Conservation (phyloP, 2,888 invertebrate genomes). For the Arctia plantaginis region DNA sequence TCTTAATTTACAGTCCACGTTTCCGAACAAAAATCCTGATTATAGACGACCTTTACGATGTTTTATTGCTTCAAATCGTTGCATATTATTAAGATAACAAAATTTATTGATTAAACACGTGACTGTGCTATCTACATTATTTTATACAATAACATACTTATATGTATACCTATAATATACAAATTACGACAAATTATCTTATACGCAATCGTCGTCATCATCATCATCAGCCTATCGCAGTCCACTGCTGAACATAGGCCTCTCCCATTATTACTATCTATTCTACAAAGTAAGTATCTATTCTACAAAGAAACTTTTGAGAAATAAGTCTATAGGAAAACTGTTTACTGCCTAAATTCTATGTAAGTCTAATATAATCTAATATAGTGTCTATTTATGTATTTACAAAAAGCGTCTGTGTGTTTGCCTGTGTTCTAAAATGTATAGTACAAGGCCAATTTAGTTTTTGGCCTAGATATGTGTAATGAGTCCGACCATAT, state of each 20-base stretch:
- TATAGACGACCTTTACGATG: slow-evolving; percentile 34
- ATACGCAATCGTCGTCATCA: no score
- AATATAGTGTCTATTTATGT: no score
- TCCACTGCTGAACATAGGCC: no score
- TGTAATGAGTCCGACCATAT: no score
- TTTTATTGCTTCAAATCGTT: slow-evolving; percentile 42
- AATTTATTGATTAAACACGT: slow-evolving; percentile 40
- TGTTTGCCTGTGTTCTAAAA: no score
- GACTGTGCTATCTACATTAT: slow-evolving; percentile 40
- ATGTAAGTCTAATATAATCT: no score
- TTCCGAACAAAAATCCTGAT: slow-evolving; percentile 21
- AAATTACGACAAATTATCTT: slow-evolving; percentile 25
- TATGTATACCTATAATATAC: slow-evolving; percentile 21
- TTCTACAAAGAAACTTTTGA: not conserved
- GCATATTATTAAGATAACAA: slow-evolving; percentile 48
- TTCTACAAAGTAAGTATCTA: no score
- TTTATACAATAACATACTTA: slow-evolving; percentile 37
- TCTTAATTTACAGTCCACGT: slow-evolving; percentile 25
- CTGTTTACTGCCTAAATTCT: not conserved
- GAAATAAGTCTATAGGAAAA: not conserved
- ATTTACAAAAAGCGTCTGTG: no score
- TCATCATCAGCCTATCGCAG: no score
- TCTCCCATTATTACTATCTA: no score
- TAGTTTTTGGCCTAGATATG: no score
- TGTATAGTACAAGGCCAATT: no score